Evolutionary conservation across 2,797 vertebrate genomes (phyloP), one percentile per base, ranked within the genome.

Genomic region (Lepus townsendii): DNA sequence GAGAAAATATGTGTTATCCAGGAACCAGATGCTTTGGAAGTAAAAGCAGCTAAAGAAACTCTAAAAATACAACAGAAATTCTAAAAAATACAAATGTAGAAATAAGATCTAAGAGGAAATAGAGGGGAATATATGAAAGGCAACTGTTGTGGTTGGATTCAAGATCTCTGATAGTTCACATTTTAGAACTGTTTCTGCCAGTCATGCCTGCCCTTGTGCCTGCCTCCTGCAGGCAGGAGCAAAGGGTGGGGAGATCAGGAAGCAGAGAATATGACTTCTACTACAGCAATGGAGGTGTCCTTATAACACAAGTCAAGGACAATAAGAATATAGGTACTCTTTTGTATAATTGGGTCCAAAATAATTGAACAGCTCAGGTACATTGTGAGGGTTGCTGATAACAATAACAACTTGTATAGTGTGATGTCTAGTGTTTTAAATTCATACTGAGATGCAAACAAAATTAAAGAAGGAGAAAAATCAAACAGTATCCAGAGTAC

Each of bases 381-480:
- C 10, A 17, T 65, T 13, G 1, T 65, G 60, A 92, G 63, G 35
- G 1, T 22, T 71, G 62, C 20, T 85, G 42, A 26, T 20, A 9
- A 32, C 20, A 75, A 16, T 47, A 69, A 80, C 30, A 71, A 20
- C 22, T 82, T 14, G 24, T 65, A 14, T 8, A 78, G 19, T 32
- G 22, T 35, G 65, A 52, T 17, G 3, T n/a, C 8, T 73, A 10
- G 73, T 73, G 57, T 38, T 42, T 86, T 68, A 47, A 47, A 47
- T 80, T 57, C 42, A 73, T 50, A 38, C 11, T 27, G 6, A 54
- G 5, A 24, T 3, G 88, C 30, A 76, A 54, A 91, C 9, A 72
- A 77, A 95, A 62, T 32, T 30, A 47, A 5, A 77, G 69, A 93
- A 30, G 8, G 8, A 60, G 69, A 91, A 88, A 83, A 68, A 77